Percentiles rank a stretch among this genome's conserved stretches.
Conservation (phyloP, 2,888 invertebrate genomes). For the Scelioninae gen. 1 region DNA sequence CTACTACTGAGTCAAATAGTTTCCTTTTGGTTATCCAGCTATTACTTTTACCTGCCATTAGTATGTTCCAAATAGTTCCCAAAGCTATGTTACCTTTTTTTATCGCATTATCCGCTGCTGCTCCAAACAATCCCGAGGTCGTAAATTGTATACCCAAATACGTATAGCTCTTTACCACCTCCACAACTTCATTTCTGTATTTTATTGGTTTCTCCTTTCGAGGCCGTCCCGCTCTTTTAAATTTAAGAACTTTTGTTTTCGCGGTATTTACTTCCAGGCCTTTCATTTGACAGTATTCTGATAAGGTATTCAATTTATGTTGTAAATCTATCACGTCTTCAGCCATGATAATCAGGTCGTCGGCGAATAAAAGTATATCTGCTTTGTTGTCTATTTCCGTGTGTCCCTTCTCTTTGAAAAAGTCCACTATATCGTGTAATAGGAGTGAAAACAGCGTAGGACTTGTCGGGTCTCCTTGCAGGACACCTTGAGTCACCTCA, state of each 20-base stretch:
- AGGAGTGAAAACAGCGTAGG: slow-evolving; percentile 4
- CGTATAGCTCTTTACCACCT: slow-evolving; percentile 31
- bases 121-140: slow-evolving; percentile 26
- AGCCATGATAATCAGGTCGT: slow-evolving; percentile 34
- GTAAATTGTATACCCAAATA: slow-evolving; percentile 57
- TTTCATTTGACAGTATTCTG: slow-evolving; percentile 14
- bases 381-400: neutral
- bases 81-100: slow-evolving; percentile 35
- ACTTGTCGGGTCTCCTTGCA: neutral
- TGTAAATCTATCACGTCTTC: slow-evolving; percentile 34
- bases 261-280: slow-evolving; percentile 10
- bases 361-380: slow-evolving; percentile 41
- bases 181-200: slow-evolving; percentile 11
- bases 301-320: slow-evolving; percentile 32
- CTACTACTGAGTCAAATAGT: slow-evolving; percentile 26
- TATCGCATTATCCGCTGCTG: slow-evolving; percentile 5
- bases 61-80: slow-evolving; percentile 31
- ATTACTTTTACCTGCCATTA: slow-evolving; percentile 25
- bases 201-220: slow-evolving; percentile 15
- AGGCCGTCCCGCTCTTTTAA: slow-evolving; percentile 2
- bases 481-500: neutral
- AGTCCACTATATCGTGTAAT: neutral
- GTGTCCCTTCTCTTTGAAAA: neutral
- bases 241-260: slow-evolving; percentile 10
- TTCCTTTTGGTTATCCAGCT: slow-evolving; percentile 28